Base-by-base conservation (phyloP, 2,888 invertebrate species). In the Metellina segmentata region DNA sequence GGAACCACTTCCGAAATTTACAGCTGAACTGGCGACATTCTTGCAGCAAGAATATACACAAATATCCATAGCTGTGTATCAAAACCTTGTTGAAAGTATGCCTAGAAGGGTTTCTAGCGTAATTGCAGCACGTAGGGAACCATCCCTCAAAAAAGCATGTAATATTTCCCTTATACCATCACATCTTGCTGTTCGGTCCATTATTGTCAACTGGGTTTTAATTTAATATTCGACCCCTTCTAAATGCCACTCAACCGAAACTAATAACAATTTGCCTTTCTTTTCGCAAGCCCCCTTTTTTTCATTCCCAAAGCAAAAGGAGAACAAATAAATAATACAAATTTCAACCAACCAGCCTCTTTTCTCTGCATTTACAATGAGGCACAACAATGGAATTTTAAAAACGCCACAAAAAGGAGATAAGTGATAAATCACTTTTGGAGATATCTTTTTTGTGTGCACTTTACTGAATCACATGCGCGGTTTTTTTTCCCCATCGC, bases 401-500 rank as follows among this genome's bases (percentile, higher is more conserved):
- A 74, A 81, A 81, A 20, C 53, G 16, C 11, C 34, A 53, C 78
- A 79, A 77, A 81, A 79, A 85, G 72, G 74, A 81, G 88, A 53
- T 72, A 11, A 19, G 74, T 85, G 90, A 90, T 85, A 69, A 81
- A 90, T 85, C 51, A 61, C 81, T 19, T 7, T 74, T 51, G 61
- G n/a, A 79, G 53, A 90, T 85, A 83, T 85, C 79, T 90, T 90
- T 88, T 90, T 85, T 83, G 52, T 51, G 20, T 51, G 16, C 82
- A 70, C 79, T 19, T 7, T 69, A 71, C 78, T 82, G 71, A 70
- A 82, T 78, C n/a, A 9, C 34, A 72, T 75, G 52, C 48, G 78
- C 16, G 16, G 51, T 0, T 78, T 69, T 81, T 74, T 81, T 79
- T 79, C 51, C 74, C 61, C 72, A 74, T 13, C 52, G 8, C 48